phyloP scores from a whole-genome alignment of 2,888 invertebrate genomes.

The Epirrhoe alternata region DNA sequence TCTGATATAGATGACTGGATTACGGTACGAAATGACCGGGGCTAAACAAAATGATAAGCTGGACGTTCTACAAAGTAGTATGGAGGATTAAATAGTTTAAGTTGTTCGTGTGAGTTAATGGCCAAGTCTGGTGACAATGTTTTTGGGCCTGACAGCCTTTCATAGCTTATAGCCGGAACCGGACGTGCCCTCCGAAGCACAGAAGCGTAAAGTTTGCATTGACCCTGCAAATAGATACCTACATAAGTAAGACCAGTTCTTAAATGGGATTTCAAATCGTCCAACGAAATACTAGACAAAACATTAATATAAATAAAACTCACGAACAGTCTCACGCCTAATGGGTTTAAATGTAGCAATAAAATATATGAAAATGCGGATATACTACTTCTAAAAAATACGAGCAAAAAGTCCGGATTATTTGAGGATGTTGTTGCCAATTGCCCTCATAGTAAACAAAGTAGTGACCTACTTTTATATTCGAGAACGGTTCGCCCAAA shows the following conservation, averaged over 20 bases:
- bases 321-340: neutral
- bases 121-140: neutral
- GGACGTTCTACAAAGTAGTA: neutral
- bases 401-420: conserved; percentile 32
- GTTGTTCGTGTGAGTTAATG: neutral
- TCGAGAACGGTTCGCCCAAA: conserved; percentile 35
- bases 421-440: conserved; percentile 48
- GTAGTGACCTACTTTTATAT: conserved; percentile 51
- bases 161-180: neutral
- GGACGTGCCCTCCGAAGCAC: too few species aligned
- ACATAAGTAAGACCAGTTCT: too few species aligned
- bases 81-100: neutral
- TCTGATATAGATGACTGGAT: conserved; percentile 50
- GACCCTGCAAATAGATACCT: too few species aligned
- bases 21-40: conserved; percentile 38
- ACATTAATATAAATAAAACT: neutral
- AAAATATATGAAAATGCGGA: conserved; percentile 11
- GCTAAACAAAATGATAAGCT: conserved; percentile 24
- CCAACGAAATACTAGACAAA: conserved; percentile 7
- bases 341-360: conserved; percentile 1
- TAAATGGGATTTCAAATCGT: neutral
- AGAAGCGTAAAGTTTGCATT: too few species aligned
- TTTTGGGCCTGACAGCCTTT: neutral
- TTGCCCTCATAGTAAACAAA: conserved; percentile 50
- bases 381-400: conserved; percentile 24